Evolutionary conservation across 2,113 vertebrate species (phyloP).

Genomic region (Corythornis cristatus): DNA sequence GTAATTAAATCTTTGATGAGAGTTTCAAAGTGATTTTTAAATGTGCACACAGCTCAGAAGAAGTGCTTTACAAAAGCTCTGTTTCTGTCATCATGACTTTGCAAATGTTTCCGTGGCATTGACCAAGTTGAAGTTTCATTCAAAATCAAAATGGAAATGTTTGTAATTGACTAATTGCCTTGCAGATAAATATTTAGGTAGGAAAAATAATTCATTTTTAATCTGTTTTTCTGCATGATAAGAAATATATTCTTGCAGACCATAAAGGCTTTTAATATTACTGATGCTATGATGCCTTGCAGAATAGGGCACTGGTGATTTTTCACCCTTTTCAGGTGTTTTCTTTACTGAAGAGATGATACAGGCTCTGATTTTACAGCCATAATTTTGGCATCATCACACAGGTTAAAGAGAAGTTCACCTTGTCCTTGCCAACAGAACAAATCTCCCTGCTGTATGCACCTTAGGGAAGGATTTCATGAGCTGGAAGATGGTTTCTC

Average conservation of each 20-base stretch:
- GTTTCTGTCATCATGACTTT: not conserved
- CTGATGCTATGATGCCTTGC: not conserved
- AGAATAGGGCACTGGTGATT: not conserved
- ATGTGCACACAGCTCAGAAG: not conserved
- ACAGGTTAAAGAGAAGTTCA: not conserved
- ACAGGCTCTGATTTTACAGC: not conserved
- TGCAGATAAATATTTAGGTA: not conserved
- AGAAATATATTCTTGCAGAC: not conserved
- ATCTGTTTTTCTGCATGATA: not conserved
- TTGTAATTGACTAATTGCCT: not conserved
- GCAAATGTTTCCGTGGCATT: not conserved
- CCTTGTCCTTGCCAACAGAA: not conserved
- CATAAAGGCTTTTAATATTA: not conserved
- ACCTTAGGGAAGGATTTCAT: not conserved
- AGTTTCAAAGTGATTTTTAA: conserved; percentile 25
- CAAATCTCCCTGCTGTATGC: not conserved
- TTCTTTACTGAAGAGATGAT: not conserved
- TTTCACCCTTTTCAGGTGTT: not conserved
- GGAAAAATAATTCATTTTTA: not conserved
- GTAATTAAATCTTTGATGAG: conserved; percentile 4
- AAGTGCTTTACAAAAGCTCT: not conserved
- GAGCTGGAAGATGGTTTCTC: not conserved
- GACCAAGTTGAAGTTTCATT: not conserved
- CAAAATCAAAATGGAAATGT: not conserved
- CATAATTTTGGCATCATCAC: not conserved